Percentiles rank a stretch among this genome's conserved stretches.
phyloP scores from a whole-genome alignment of 2,888 invertebrate species.

The Philopedon plagiatum region DNA sequence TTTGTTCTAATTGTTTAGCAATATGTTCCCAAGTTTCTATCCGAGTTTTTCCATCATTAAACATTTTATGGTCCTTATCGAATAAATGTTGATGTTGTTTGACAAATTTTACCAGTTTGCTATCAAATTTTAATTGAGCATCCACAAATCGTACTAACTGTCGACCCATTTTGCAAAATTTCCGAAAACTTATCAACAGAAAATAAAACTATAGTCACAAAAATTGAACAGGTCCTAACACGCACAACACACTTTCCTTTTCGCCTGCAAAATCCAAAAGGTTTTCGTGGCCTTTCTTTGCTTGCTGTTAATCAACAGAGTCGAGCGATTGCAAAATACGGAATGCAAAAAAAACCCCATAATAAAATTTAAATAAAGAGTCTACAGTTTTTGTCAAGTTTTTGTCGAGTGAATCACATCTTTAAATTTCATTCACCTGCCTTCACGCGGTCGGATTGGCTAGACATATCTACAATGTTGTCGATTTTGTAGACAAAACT shows the following conservation, averaged over 20 bases:
- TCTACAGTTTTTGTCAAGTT: background rate
- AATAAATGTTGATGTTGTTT: slow-evolving; percentile 62
- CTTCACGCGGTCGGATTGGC: slow-evolving; percentile 19
- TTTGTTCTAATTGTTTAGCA: slow-evolving; percentile 37
- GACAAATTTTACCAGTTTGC: slow-evolving; percentile 75
- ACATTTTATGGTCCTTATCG: slow-evolving; percentile 64
- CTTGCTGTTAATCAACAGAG: background rate
- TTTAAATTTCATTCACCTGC: slow-evolving; percentile 34
- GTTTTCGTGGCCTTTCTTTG: background rate
- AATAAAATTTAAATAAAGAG: slow-evolving; percentile 13
- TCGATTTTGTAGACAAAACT: background rate
- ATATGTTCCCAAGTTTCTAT: slow-evolving; percentile 43
- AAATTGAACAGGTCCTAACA: slow-evolving; percentile 37
- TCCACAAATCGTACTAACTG: slow-evolving; percentile 38
- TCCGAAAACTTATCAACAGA: background rate
- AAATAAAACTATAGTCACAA: background rate
- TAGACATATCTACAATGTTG: slow-evolving; percentile 18
- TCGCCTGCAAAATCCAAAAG: background rate
- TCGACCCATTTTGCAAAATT: slow-evolving; percentile 32
- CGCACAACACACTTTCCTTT: background rate
- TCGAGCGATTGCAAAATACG: background rate
- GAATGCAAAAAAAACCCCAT: slow-evolving; percentile 1
- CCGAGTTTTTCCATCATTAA: slow-evolving; percentile 21
- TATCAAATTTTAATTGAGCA: slow-evolving; percentile 48
- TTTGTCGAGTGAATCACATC: slow-evolving; percentile 25